Evolutionary conservation across 2,888 invertebrate species (phyloP).

Genomic region (Apamea anceps): DNA sequence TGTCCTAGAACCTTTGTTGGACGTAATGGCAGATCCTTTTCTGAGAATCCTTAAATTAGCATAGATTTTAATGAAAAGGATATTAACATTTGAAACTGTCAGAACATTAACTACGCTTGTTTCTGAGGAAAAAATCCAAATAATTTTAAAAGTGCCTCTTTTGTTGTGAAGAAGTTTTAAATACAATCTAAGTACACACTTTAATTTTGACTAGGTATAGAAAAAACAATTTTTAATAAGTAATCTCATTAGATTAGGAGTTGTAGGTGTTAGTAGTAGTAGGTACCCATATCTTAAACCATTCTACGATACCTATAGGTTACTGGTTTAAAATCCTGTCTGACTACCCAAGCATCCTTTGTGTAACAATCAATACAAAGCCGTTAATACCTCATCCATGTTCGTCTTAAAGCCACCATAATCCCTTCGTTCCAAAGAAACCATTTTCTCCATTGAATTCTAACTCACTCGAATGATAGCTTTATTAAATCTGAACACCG

Average conservation of each 20-base stretch:
- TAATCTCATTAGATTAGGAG: background rate
- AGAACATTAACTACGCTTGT: constrained; percentile 10
- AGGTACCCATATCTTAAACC: background rate
- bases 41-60: constrained; percentile 37
- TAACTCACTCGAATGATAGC: constrained; percentile 48
- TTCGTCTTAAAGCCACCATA: constrained; percentile 15
- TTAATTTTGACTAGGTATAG: background rate
- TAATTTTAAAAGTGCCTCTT: background rate
- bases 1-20: constrained; percentile 39
- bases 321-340: background rate
- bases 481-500: constrained; percentile 49
- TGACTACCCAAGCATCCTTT: background rate
- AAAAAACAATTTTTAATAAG: background rate
- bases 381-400: constrained; percentile 11
- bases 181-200: background rate
- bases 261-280: background rate
- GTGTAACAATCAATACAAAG: constrained; percentile 5
- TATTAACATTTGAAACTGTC: constrained; percentile 36
- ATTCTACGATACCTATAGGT: background rate
- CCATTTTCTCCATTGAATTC: constrained; percentile 28
- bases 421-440: constrained; percentile 31
- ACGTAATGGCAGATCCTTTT: constrained; percentile 31
- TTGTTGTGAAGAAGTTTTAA: background rate
- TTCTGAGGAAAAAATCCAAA: background rate
- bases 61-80: constrained; percentile 38